Evolutionary conservation across 1,140 invertebrate genomes (phyloP), one percentile per base, ranked within the genome.

Genomic region (Danaus melanippus): DNA sequence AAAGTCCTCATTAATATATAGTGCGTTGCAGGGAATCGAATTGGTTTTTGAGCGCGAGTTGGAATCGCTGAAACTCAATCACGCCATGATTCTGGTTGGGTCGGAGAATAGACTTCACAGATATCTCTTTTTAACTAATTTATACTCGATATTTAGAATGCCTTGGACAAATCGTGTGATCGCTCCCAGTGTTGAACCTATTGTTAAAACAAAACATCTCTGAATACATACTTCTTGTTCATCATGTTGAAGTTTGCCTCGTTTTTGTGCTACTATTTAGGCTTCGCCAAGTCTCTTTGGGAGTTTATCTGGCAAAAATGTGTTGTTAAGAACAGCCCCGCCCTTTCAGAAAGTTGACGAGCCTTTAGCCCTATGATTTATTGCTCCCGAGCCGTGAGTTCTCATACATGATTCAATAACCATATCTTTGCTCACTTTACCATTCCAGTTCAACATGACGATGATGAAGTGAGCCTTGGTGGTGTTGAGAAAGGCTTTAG

Each of bases 211-310:
- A 60, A 64, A 51, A 74, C 55, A 63, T 73, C 60, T 12, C 49
- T 69, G 51, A 63, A 73, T 69, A 68, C 62, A 39, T 53, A 17
- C 58, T 43, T 58, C 41, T 43, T 58, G 50, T 68, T 55, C n/a
- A 55, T 32, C 44, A 69, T 46, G 17, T 68, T 70, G 53, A 67
- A 71, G 51, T 71, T 60, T 9, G 71, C 67, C 58, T 72, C 67
- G 51, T 72, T 65, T 46, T 56, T 65, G 2, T n/a, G n/a, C n/a
- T n/a, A 58, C n/a, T 49, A 50, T 64, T 51, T 1, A 45, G 46
- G 43, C 57, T 59, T 32, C 42, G 47, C 58, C 58, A 69, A 6
- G 57, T 71, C 50, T 17, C 60, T 59, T 54, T 63, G 62, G 43
- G 60, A 43, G 48, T 46, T 41, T 21, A 65, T 69, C 51, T 60